Evolutionary conservation across 2,113 vertebrate genomes (phyloP), one percentile per base, ranked within the genome.

Genomic region (Cynopterus brachyotis): DNA sequence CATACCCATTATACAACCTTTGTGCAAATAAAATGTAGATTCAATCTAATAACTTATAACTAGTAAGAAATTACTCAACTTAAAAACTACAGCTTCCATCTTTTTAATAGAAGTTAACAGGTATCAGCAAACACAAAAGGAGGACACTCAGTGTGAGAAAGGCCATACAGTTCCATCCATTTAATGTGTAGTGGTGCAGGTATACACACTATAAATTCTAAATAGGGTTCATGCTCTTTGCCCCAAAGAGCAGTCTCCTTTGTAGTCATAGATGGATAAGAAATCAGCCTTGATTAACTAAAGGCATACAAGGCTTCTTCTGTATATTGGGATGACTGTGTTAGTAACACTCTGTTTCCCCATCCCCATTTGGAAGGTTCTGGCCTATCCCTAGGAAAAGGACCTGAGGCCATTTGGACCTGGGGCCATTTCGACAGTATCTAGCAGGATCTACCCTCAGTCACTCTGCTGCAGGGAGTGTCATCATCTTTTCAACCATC

Each of bases 191-290:
- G 22, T 75, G 55, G 17, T 84, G 0, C 12, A 88, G 50, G 91
- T 45, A 90, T 30, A 64, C 35, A 40, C 45, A 70, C 45, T 87
- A 26, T 50, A 91, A 88, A 79, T 91, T 93, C 66, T 91, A 96
- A 95, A 93, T 9, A 93, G 26, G 50, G 10, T 47, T 93, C 50
- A 42, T 28, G 40, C n/a, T 95, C 84, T 96, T 87, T 94, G 30
- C 40, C 19, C 40, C 83, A 89, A 94, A 96, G 28, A 96, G 86
- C 15, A 67, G 64, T 47, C 32, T 90, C 55, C 57, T 95, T 73
- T 88, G 86, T 28, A 91, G n/a, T 76, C 17, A 60, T 24, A 15
- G 35, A 84, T 57, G 6, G 9, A 19, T 93, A 88, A 67, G 57
- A 94, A 93, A 84, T 88, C 37, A 62, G 57, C 30, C 50, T 78